These are phyloP conservation scores for Orthosia gracilis DNA, from an alignment of 2,888 invertebrate species.

Conservation along the genomic window DNA sequence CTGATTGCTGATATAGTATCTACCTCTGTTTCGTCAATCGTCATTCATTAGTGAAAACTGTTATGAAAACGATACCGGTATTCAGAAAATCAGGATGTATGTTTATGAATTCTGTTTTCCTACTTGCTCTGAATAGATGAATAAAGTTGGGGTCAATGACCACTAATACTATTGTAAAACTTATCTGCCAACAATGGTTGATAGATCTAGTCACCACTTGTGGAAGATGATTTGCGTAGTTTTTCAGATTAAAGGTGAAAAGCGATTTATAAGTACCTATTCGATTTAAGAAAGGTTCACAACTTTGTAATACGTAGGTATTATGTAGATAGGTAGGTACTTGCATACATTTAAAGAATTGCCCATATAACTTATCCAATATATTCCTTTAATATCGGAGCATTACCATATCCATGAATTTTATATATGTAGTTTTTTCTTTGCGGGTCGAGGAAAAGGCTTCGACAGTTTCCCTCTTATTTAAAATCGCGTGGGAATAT, in stretches of 20 bases:
- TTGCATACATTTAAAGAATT: constrained; percentile 11
- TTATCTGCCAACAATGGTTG: not conserved
- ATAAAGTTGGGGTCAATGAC: not conserved
- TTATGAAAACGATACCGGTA: not conserved
- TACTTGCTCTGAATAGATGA: not conserved
- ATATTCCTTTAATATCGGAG: constrained; percentile 57
- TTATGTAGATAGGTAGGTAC: not conserved
- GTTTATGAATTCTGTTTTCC: not conserved
- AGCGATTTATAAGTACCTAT: not conserved
- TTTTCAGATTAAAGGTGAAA: constrained; percentile 6
- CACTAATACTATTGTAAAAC: not conserved
- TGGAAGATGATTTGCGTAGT: not conserved
- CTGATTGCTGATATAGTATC: not conserved
- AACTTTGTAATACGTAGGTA: not conserved
- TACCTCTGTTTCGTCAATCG: not conserved
- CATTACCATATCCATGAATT: constrained; percentile 67
- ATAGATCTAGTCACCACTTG: not conserved
- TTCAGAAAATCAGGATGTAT: not conserved
- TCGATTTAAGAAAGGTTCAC: not conserved
- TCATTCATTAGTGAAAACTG: not conserved
- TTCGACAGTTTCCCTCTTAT: constrained; percentile 50
- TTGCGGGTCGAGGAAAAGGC: constrained; percentile 36
- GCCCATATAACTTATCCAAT: constrained; percentile 36
- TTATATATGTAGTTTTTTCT: constrained; percentile 55
- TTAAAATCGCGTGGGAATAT: constrained; percentile 60